Conservation (phyloP, 2,888 invertebrate species). For the Leucophora obtusa region DNA sequence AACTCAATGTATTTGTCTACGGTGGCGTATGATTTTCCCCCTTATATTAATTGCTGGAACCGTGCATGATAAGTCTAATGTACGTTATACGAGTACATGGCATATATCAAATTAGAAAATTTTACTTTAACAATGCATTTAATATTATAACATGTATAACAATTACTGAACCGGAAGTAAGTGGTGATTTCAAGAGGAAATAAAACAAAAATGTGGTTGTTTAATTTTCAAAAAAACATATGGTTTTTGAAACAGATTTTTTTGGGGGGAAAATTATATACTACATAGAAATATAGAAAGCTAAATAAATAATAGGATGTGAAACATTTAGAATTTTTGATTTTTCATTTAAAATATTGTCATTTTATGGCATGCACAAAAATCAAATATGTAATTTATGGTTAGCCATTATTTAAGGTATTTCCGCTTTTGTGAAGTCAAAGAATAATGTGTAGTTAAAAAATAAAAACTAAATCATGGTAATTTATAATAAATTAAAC, state of each 20-base stretch:
- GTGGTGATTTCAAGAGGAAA: conserved; percentile 8
- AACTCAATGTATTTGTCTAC: too few relatives aligned
- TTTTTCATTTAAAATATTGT: background rate
- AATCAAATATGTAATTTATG: background rate
- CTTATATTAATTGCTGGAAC: too few relatives aligned
- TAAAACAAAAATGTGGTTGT: conserved; percentile 1
- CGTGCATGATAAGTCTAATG: too few relatives aligned
- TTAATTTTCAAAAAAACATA: background rate
- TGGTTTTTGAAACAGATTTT: background rate
- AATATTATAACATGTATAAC: background rate
- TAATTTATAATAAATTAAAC: too few relatives aligned
- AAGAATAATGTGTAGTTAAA: too few relatives aligned
- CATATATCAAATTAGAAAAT: background rate
- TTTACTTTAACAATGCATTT: background rate
- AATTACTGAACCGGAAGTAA: conserved; percentile 3
- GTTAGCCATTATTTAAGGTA: background rate
- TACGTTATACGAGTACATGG: too few relatives aligned
- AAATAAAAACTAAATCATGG: too few relatives aligned
- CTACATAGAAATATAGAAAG: background rate
- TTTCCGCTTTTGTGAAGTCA: background rate
- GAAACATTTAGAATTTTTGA: too few relatives aligned
- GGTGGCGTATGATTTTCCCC: too few relatives aligned
- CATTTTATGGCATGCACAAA: background rate
- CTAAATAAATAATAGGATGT: background rate
- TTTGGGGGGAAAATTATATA: background rate